These are phyloP conservation scores for Platyura marginata DNA, from an alignment of 1,140 invertebrate genomes.

Conservation along the genomic window DNA sequence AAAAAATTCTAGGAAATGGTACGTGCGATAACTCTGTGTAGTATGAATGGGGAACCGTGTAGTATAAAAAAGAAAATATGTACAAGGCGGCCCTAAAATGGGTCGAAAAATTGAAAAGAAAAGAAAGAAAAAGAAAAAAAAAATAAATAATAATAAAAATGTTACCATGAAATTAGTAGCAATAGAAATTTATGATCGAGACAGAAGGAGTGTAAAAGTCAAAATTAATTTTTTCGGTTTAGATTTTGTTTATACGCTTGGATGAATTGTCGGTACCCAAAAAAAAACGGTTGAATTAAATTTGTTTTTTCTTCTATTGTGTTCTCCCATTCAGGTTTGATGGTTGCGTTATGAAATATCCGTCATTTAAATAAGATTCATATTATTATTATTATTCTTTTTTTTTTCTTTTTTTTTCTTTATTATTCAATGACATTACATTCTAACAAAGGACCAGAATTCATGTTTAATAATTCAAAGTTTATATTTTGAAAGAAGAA, in stretches of 20 bases:
- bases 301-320: too few species aligned
- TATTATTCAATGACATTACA: too few species aligned
- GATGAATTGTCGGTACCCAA: background rate
- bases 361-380: too few species aligned
- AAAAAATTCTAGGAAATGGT: too few species aligned
- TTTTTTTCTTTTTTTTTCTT: too few species aligned
- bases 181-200: background rate
- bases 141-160: background rate
- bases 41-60: background rate
- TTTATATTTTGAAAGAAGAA: too few species aligned
- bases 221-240: background rate
- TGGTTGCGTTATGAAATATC: too few species aligned
- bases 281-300: too few species aligned
- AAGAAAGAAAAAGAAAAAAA: background rate
- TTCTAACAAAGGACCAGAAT: too few species aligned
- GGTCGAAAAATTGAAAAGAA: background rate
- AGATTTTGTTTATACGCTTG: background rate
- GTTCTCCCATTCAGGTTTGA: too few species aligned
- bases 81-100: background rate
- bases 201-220: background rate
- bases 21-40: background rate
- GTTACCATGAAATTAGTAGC: background rate
- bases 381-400: too few species aligned
- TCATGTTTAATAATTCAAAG: too few species aligned
- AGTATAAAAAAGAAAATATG: background rate